phyloP scores from a whole-genome alignment of 2,113 vertebrate genomes.

The Labeo catla region DNA sequence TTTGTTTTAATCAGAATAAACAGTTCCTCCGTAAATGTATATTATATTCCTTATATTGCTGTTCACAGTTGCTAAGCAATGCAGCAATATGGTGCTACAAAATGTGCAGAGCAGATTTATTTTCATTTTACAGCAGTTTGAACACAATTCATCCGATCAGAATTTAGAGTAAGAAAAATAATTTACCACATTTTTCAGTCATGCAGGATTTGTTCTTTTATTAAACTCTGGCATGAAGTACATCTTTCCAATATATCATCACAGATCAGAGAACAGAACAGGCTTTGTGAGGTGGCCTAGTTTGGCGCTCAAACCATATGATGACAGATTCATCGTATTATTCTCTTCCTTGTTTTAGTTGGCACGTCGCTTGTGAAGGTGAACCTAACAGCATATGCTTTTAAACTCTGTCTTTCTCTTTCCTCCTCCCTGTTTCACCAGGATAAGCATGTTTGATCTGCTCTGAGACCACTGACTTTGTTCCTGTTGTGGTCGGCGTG shows the following conservation, averaged over 20 bases:
- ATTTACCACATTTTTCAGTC: neutral
- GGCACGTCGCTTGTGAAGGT: neutral
- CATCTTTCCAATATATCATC: neutral
- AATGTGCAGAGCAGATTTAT: neutral
- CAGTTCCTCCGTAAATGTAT: too few species aligned
- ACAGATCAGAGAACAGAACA: constrained; percentile 8
- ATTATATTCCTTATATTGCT: too few species aligned
- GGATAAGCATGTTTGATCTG: constrained; percentile 5
- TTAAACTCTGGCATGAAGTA: neutral
- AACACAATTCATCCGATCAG: neutral
- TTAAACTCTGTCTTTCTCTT: neutral
- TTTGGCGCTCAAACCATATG: neutral
- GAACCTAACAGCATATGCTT: neutral
- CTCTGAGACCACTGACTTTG: neutral
- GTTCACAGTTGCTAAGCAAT: too few species aligned
- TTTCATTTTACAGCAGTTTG: neutral
- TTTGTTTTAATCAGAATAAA: neutral
- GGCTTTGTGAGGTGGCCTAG: neutral
- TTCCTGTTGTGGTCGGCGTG: neutral
- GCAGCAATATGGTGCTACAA: too few species aligned
- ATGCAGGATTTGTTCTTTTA: neutral
- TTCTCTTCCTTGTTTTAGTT: constrained; percentile 29
- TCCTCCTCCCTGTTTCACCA: neutral
- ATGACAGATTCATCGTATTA: constrained; percentile 3
- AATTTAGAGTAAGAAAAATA: neutral